phyloP scores from a whole-genome alignment of 1,140 invertebrate species.

The Gryon sp. region DNA sequence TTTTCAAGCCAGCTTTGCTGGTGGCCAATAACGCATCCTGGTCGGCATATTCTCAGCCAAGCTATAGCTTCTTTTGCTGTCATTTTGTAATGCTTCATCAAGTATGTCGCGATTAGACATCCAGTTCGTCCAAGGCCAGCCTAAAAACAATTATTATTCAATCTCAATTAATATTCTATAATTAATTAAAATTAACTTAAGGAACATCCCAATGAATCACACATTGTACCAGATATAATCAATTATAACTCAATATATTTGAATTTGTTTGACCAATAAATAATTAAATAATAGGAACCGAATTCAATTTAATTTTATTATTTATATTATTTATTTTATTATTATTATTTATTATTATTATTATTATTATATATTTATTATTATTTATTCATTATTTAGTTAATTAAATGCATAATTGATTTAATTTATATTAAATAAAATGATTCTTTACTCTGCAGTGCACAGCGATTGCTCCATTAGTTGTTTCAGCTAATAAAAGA shows the following conservation, averaged over 20 bases:
- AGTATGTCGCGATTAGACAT: constrained; percentile 89
- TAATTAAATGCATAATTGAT: too few relatives aligned
- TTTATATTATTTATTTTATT: background rate
- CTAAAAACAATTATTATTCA: constrained; percentile 68
- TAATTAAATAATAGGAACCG: too few relatives aligned
- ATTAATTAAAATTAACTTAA: too few relatives aligned
- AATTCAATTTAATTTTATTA: background rate
- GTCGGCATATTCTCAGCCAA: constrained; percentile 90
- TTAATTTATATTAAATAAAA: too few relatives aligned
- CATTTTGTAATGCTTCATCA: constrained; percentile 91
- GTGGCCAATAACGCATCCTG: constrained; percentile 90
- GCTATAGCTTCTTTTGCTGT: constrained; percentile 91
- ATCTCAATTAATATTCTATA: background rate
- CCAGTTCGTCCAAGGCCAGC: constrained; percentile 91
- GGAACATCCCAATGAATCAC: too few relatives aligned
- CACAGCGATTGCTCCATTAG: constrained; percentile 87
- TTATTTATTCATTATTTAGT: too few relatives aligned
- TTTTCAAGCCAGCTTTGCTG: constrained; percentile 90
- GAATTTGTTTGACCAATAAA: too few relatives aligned
- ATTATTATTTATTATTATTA: background rate
- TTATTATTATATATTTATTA: too few relatives aligned
- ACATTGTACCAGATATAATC: too few relatives aligned
- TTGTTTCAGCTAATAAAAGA: constrained; percentile 85
- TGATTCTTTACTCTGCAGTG: constrained; percentile 95
- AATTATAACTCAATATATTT: too few relatives aligned